Evolutionary conservation across 2,888 invertebrate genomes (phyloP).

Genomic region (Orthosia gracilis): DNA sequence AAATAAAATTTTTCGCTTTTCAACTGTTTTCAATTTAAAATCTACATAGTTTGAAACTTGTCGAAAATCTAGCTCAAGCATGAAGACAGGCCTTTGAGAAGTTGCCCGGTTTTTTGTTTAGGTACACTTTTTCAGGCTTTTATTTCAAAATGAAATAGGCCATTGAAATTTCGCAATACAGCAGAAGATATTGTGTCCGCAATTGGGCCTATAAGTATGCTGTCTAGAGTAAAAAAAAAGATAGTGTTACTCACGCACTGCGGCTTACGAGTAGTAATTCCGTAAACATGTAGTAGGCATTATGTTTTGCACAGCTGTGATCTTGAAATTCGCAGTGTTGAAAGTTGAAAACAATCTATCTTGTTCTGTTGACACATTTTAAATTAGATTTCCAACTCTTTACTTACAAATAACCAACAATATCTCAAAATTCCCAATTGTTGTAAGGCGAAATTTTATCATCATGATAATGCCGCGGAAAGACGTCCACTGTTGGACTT

Average conservation of each 20-base stretch:
- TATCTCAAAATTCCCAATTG: neutral
- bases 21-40: neutral
- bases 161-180: no score
- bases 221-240: no score
- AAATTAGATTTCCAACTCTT: neutral
- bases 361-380: slow-evolving; percentile 19
- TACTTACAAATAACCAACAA: neutral
- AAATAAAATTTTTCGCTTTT: neutral
- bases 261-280: no score
- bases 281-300: neutral
- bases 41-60: slow-evolving; percentile 4
- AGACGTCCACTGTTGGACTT: no score
- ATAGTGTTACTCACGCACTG: no score
- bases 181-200: no score
- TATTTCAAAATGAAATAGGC: neutral
- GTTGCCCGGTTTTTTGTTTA: neutral
- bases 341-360: slow-evolving; percentile 8
- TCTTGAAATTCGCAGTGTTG: neutral
- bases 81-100: slow-evolving; percentile 1
- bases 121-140: neutral
- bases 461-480: no score
- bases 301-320: neutral
- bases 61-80: neutral
- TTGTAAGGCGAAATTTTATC: neutral
- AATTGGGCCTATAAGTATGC: no score